Conservation (phyloP, 2,113 vertebrate genomes). For the Baryphthengus martii region DNA sequence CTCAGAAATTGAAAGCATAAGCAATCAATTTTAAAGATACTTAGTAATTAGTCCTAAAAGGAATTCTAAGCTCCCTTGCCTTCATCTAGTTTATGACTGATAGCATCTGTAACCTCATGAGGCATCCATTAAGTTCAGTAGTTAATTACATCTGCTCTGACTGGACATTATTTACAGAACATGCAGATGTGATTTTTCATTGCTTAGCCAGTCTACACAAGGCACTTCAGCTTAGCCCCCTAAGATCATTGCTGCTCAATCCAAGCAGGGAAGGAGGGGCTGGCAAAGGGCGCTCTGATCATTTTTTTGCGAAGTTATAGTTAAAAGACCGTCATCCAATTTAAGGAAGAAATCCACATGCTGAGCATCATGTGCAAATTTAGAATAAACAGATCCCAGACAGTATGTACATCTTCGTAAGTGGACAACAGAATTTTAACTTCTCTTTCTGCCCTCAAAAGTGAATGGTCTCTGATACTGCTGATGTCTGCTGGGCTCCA, state of each 20-base stretch:
- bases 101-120: constrained; percentile 52
- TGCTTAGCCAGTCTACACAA: not conserved
- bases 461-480: not conserved
- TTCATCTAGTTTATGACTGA: constrained; percentile 56
- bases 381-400: not conserved
- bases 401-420: not conserved
- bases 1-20: constrained; percentile 58
- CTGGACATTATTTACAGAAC: constrained; percentile 59
- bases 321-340: not conserved
- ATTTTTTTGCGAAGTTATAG: not conserved
- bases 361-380: not conserved
- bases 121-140: constrained; percentile 55
- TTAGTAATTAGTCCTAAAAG: constrained; percentile 64
- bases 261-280: not conserved
- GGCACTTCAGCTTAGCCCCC: not conserved
- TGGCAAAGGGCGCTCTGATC: not conserved
- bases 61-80: constrained; percentile 49
- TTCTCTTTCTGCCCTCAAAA: not conserved
- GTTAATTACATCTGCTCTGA: constrained; percentile 63
- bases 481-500: not conserved
- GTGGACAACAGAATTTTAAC: not conserved
- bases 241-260: not conserved
- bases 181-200: constrained; percentile 37
- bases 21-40: constrained; percentile 63
- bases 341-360: not conserved